Conservation (phyloP, 2,113 vertebrate genomes). For the Chaetura pelagica region DNA sequence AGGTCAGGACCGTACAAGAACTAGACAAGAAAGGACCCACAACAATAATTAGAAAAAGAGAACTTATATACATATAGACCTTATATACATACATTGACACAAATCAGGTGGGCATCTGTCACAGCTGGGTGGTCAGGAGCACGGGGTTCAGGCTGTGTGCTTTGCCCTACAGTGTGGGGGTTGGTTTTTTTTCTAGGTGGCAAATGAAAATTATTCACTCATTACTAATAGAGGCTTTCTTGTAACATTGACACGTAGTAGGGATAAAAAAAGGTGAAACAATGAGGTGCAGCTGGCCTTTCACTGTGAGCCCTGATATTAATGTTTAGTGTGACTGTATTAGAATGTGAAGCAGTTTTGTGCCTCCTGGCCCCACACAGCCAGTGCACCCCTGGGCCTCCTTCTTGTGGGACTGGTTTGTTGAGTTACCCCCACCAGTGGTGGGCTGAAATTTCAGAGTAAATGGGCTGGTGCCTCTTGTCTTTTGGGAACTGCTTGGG, state of each 20-base stretch:
- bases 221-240: not conserved
- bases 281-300: too few species aligned
- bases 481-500: not conserved
- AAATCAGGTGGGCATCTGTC: too few species aligned
- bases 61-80: too few species aligned
- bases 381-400: rapidly evolving
- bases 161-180: not conserved
- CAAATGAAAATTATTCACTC: not conserved
- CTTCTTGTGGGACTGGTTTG: too few species aligned
- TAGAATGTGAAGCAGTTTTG: not conserved
- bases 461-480: not conserved
- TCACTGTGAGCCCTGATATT: rapidly evolving
- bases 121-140: too few species aligned
- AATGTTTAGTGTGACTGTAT: rapidly evolving
- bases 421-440: rapidly evolving
- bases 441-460: not conserved
- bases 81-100: too few species aligned
- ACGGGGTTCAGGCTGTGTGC: too few species aligned
- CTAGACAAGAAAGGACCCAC: too few species aligned
- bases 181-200: too few species aligned
- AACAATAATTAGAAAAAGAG: too few species aligned
- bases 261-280: not conserved
- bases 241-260: not conserved
- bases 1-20: too few species aligned
- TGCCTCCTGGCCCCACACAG: not conserved